These are phyloP conservation scores for Coptotermes formosanus DNA, from an alignment of 1,140 invertebrate genomes.

Conservation along the genomic window DNA sequence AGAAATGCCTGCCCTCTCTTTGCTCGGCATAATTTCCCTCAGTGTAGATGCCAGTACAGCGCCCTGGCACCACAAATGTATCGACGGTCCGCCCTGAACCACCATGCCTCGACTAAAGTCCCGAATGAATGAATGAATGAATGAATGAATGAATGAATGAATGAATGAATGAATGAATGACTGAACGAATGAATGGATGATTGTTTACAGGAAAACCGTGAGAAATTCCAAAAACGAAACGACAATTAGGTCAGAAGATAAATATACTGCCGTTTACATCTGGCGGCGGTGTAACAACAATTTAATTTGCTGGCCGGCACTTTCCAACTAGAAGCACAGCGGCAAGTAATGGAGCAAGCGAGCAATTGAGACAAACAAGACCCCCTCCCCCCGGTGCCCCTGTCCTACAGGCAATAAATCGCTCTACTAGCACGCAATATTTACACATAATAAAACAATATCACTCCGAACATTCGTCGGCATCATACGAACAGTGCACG, in stretches of 20 bases:
- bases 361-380: not conserved
- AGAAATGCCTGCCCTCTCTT: too few species aligned
- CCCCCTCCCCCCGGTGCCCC: too few species aligned
- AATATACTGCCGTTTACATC: not conserved
- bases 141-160: too few species aligned
- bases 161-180: too few species aligned
- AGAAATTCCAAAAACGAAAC: not conserved
- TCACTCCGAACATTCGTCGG: not conserved
- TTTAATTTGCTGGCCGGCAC: not conserved
- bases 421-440: not conserved
- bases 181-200: too few species aligned
- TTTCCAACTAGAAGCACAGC: not conserved
- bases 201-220: too few species aligned
- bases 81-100: too few species aligned
- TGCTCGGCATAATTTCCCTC: too few species aligned
- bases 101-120: too few species aligned
- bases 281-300: not conserved
- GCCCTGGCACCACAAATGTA: too few species aligned
- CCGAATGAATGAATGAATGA: too few species aligned
- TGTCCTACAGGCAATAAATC: not conserved
- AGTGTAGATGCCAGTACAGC: too few species aligned
- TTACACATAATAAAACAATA: conserved; percentile 10
- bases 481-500: not conserved
- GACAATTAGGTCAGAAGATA: not conserved
- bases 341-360: not conserved